Evolutionary conservation across 2,113 vertebrate species (phyloP).

Genomic region (Anoplopoma fimbria): DNA sequence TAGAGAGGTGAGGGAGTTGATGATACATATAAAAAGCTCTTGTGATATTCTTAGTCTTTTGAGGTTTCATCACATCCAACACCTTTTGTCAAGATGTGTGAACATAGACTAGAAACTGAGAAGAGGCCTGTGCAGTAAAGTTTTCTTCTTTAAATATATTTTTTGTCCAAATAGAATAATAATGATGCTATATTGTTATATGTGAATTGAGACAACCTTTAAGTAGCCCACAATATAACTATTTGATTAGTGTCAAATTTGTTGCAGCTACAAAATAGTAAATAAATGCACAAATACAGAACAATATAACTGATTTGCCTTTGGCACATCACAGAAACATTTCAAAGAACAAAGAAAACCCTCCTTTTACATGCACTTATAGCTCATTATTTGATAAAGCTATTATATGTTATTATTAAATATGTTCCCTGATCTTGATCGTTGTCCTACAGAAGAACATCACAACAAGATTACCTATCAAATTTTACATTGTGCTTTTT

Average conservation of each 20-base stretch:
- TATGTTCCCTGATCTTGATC: conserved; percentile 9
- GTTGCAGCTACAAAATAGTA: not conserved
- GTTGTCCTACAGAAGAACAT: conserved; percentile 7
- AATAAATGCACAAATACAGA: not conserved
- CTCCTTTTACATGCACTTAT: not conserved
- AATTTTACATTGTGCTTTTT: conserved; percentile 10
- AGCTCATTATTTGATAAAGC: not conserved
- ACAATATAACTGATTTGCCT: not conserved
- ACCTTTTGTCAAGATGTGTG: conserved; percentile 27
- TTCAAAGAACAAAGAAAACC: not conserved
- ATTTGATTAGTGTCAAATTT: not conserved
- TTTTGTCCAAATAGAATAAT: not conserved
- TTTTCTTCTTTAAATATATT: conserved; percentile 7
- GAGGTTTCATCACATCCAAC: conserved; percentile 49
- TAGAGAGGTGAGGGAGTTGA: conserved; percentile 19
- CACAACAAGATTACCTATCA: conserved; percentile 21
- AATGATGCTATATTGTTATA: not conserved
- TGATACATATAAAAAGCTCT: conserved; percentile 35
- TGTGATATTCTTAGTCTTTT: conserved; percentile 48
- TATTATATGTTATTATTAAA: conserved; percentile 11
- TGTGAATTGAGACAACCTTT: not conserved
- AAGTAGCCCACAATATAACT: conserved; percentile 1
- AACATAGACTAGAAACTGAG: conserved; percentile 6
- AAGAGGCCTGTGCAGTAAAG: not conserved
- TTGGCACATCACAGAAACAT: not conserved